Conservation (phyloP, 1,140 invertebrate genomes). For the Teleopsis dalmanni region DNA sequence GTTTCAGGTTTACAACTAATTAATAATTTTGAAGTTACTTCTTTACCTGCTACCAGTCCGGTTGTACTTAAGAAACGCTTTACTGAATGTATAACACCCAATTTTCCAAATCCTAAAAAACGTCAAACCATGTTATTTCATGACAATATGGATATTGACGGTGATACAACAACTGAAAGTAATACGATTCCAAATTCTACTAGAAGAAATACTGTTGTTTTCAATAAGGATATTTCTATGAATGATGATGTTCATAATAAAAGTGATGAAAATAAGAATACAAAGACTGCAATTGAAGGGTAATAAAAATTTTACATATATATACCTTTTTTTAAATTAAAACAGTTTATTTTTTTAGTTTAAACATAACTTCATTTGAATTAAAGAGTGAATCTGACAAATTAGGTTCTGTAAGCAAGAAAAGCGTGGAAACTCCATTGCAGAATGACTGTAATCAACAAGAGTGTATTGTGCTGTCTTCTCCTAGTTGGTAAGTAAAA, state of each 20-base stretch:
- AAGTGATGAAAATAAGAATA: neutral
- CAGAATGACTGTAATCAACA: no score
- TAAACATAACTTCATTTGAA: no score
- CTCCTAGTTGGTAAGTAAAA: no score
- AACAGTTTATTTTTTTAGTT: no score
- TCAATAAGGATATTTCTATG: neutral
- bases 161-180: neutral
- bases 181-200: neutral
- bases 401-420: no score
- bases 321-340: no score
- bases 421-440: no score
- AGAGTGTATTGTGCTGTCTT: no score
- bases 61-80: neutral
- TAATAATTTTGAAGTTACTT: neutral
- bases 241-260: neutral
- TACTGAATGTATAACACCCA: constrained; percentile 5
- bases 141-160: neutral
- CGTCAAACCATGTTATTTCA: constrained; percentile 6
- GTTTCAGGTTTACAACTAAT: neutral
- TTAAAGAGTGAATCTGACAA: no score
- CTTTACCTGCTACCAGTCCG: neutral
- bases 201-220: neutral
- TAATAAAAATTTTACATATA: neutral
- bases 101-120: constrained; percentile 7
- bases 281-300: neutral